Conservation (phyloP, 2,113 vertebrate species). For the Coturnix japonica region DNA sequence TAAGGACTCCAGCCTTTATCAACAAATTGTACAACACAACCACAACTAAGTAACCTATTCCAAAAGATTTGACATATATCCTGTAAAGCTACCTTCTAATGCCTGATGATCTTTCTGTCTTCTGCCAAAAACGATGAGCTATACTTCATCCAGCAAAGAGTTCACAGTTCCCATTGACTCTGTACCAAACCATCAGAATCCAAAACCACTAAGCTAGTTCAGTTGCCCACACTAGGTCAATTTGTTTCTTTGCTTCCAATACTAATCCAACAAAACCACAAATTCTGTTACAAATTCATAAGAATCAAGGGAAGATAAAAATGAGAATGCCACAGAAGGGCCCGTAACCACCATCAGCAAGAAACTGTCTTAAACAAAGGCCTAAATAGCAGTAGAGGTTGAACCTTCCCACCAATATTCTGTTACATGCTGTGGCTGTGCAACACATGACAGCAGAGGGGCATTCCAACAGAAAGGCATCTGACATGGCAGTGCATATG, state of each 20-base stretch:
- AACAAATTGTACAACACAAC: not conserved
- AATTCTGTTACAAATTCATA: not conserved
- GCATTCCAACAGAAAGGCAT: no score
- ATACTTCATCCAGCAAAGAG: not conserved
- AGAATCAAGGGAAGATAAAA: not conserved
- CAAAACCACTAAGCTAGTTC: not conserved
- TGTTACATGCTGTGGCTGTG: no score
- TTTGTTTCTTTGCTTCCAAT: not conserved
- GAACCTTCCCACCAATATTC: no score
- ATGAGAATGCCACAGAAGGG: not conserved
- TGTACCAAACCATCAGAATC: not conserved
- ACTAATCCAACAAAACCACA: not conserved
- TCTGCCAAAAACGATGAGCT: slow-evolving; percentile 38
- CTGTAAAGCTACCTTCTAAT: not conserved
- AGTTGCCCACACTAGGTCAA: not conserved
- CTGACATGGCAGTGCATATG: no score
- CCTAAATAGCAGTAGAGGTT: not conserved
- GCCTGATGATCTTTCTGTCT: not conserved
- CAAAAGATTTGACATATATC: not conserved
- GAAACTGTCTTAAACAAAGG: not conserved
- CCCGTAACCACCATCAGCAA: not conserved
- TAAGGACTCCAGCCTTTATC: not conserved
- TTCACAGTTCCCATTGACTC: not conserved
- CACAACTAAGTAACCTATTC: slow-evolving; percentile 15
- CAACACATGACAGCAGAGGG: no score